Evolutionary conservation across 2,113 vertebrate species (phyloP).

Genomic region (Caloenas nicobarica): DNA sequence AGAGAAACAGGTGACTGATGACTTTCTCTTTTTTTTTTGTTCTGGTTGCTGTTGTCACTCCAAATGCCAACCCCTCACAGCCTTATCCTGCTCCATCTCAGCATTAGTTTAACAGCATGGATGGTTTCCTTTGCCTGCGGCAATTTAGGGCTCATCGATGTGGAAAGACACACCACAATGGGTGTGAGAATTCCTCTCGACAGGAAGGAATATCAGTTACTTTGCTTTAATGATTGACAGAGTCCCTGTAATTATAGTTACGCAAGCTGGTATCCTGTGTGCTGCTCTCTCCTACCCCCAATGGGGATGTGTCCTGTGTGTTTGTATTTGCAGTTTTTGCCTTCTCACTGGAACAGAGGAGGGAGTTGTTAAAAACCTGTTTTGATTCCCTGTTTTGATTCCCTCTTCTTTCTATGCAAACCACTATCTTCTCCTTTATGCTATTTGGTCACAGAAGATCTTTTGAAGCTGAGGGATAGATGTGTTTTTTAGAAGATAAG

Average conservation of each 20-base stretch:
- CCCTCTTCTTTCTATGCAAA: neutral
- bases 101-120: neutral
- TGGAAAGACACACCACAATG: slow-evolving; percentile 3
- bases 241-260: slow-evolving; percentile 32
- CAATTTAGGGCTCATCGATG: slow-evolving; percentile 44
- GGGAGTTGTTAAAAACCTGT: neutral
- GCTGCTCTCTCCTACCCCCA: neutral
- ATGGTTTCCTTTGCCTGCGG: slow-evolving; percentile 51
- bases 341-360: neutral
- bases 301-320: neutral
- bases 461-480: neutral
- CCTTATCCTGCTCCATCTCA: slow-evolving; percentile 45
- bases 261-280: neutral
- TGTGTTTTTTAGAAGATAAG: neutral
- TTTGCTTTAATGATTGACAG: slow-evolving; percentile 54
- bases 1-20: neutral
- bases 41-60: slow-evolving; percentile 26
- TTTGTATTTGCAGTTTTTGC: neutral
- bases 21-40: neutral
- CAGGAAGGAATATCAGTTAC: slow-evolving; percentile 31
- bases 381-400: neutral
- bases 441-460: neutral
- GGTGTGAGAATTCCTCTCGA: neutral
- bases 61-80: neutral
- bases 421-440: neutral